Percentiles rank a stretch among this genome's conserved stretches.
Evolutionary conservation across 2,888 invertebrate species (phyloP).

Genomic region (Gari tellinella): DNA sequence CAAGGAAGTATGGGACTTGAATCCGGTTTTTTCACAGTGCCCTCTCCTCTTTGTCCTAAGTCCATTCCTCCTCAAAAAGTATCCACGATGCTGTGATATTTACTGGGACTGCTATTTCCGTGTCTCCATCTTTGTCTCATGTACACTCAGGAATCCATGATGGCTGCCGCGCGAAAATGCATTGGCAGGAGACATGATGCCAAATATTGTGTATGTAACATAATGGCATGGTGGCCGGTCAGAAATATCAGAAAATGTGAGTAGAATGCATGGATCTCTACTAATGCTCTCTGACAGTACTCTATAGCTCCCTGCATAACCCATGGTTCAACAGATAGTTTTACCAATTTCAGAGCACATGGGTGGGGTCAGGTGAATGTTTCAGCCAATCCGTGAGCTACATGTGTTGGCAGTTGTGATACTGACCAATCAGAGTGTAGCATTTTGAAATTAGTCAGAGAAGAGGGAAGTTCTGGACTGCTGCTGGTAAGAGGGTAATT

Average conservation of each 20-base stretch:
- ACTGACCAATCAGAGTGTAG: conserved; percentile 60
- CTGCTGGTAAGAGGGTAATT: conserved; percentile 48
- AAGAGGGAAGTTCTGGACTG: conserved; percentile 57
- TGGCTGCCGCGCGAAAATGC: conserved; percentile 39
- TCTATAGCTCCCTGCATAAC: conserved; percentile 51
- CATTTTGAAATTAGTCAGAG: conserved; percentile 63
- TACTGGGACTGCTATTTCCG: conserved; percentile 30
- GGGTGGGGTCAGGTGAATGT: conserved; percentile 66
- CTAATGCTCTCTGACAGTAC: conserved; percentile 65
- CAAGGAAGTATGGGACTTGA: conserved; percentile 94
- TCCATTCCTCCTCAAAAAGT: not conserved
- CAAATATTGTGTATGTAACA: conserved; percentile 45
- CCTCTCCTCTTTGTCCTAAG: conserved; percentile 7
- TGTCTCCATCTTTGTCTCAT: conserved; percentile 59
- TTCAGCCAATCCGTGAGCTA: conserved; percentile 72
- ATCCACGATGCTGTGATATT: not conserved
- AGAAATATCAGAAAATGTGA: conserved; percentile 48
- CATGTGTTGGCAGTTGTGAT: conserved; percentile 48
- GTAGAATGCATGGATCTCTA: conserved; percentile 58
- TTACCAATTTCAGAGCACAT: conserved; percentile 80
- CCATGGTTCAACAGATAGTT: conserved; percentile 71
- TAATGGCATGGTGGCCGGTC: conserved; percentile 43
- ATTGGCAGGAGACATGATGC: conserved; percentile 15
- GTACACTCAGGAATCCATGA: conserved; percentile 62
- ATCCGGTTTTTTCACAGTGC: conserved; percentile 8